Evolutionary conservation across 2,797 vertebrate species (phyloP), one percentile per base, ranked within the genome.

Genomic region (Streptopelia turtur): DNA sequence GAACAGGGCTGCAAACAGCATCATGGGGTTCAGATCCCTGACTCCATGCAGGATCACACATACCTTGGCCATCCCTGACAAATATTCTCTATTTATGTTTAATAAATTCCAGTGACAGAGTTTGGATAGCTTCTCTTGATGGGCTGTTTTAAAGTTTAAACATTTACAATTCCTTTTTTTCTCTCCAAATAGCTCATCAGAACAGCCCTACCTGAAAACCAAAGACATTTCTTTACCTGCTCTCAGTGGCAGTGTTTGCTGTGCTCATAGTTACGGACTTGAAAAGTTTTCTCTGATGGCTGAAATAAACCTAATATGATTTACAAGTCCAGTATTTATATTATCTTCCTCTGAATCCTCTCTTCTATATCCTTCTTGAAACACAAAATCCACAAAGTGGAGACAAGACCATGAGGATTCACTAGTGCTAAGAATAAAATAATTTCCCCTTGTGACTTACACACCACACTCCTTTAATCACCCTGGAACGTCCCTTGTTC

Each of bases 401-500:
- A 57, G 43, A 30, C 28, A 49, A 47, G 23, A 63, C 6, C 23
- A 11, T 8, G 15, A 71, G 35, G 22, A 55, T n/a, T 77, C 47
- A 60, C 21, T 47, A 7, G 16, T 4, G 13, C 52, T 30, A 41
- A 24, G 2, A 74, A 45, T 7, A 11, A 60, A 41, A 23, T 65
- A 71, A 24, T 31, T 27, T 16, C 45, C 33, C 33, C 49, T 35
- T 25, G 5, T 35, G 16, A 41, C 45, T 47, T 60, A 24, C 17
- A 53, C 5, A 35, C 27, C 31, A 24, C 11, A 15, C 17, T 43
- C 25, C 39, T 37, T 35, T 37, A 31, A 55, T 16, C 45, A 61
- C 28, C 23, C 66, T 24, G 1, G 10, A 37, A 50, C 1, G 0
- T n/a, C 31, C 33, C 33, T 33, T 6, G 1, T 18, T 39, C 47